Evolutionary conservation across 2,797 vertebrate genomes (phyloP), one percentile per base, ranked within the genome.

Genomic region (Oreortyx pictus): DNA sequence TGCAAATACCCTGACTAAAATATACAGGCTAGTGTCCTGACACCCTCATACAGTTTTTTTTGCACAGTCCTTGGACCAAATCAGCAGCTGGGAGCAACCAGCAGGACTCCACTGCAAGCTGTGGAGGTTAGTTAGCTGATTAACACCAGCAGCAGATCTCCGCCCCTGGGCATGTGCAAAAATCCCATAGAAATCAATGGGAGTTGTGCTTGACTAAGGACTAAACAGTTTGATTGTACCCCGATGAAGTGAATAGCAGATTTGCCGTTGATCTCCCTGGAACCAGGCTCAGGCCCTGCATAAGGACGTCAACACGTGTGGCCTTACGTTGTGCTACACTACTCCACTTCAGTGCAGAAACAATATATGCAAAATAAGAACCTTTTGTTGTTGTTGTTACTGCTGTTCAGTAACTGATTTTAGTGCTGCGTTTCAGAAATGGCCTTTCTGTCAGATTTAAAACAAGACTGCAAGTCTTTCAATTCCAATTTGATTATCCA

Each of bases 1-100:
- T 97, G 97, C 97, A 97, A 97, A 97, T 98, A 97, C 97, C 98
- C 97, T 97, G 97, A 97, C 96, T 97, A 98, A 97, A 97, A 96
- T 96, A 97, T 95, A 97, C 95, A 97, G 86, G 85, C 95, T 89
- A 88, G 93, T 94, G 95, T 96, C 89, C 91, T 93, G 70, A 87
- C 79, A 96, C 90, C 91, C 92, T 94, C 92, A 68, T 88, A 73
- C 89, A 24, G 71, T 92, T 97, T 96, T 37, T 37, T 52, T 96
- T 88, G 92, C 93, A 88, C 90, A 84, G 87, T 90, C 91, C 89
- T 74, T 77, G 89, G 89, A 88, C 82, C 87, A 78, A 75, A 74
- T 65, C 80, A 54, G 71, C 1, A 0, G 50, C 83, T 85, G 79
- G 65, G 27, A 66, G 70, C 59, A 31, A 84, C 43, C 74, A 54